phyloP scores from a whole-genome alignment of 2,797 vertebrate genomes.

The Halcyon leucocephala region DNA sequence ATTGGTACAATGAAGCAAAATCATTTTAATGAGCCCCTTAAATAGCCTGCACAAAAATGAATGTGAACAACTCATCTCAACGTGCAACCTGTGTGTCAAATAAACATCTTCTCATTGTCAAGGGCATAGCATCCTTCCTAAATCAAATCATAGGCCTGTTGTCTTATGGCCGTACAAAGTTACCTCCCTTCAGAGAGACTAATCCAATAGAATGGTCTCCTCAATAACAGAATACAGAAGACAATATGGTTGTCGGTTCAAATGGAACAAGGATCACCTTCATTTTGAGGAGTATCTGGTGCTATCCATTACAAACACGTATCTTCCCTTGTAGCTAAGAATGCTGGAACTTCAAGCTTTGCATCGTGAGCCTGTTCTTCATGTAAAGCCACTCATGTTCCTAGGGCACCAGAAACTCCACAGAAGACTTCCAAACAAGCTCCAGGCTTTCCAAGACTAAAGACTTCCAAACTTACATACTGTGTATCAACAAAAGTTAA shows the following conservation, averaged over 20 bases:
- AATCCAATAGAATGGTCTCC: neutral
- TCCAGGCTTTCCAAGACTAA: neutral
- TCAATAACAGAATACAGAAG: neutral
- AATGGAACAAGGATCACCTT: neutral
- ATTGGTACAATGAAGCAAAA: conserved; percentile 34
- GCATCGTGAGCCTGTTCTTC: neutral
- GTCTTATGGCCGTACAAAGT: neutral
- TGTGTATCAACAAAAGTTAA: neutral
- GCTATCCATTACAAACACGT: neutral
- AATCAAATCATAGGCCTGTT: neutral
- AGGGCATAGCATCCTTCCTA: neutral
- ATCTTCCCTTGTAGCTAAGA: neutral
- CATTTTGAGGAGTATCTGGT: neutral
- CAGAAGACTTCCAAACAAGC: neutral
- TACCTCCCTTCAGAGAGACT: neutral
- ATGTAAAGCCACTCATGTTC: neutral
- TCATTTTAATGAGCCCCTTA: conserved; percentile 38
- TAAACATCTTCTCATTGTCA: neutral
- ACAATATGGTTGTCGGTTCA: neutral
- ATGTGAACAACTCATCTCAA: conserved; percentile 1
- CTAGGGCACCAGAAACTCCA: neutral
- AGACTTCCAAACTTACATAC: neutral
- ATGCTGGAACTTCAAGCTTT: neutral
- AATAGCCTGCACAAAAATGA: neutral
- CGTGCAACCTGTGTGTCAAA: neutral